phyloP scores from a whole-genome alignment of 2,113 vertebrate genomes.

The Cranoglanis bouderius region DNA sequence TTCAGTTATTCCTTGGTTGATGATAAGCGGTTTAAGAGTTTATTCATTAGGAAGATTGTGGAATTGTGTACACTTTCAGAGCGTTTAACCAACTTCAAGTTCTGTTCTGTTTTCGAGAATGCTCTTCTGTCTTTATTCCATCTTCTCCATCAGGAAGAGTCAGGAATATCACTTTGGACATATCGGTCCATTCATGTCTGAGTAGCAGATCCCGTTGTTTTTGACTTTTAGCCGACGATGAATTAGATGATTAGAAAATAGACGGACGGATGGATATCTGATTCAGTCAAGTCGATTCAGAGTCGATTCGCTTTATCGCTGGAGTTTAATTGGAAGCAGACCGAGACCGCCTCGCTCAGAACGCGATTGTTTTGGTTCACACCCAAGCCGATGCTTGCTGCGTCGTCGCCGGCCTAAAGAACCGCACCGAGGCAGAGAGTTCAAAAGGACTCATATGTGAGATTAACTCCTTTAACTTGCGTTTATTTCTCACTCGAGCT shows the following conservation, averaged over 20 bases:
- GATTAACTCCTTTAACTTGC: conserved; percentile 53
- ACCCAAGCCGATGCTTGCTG: not conserved
- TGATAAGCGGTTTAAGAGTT: not conserved
- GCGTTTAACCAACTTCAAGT: not conserved
- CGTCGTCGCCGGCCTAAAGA: not conserved
- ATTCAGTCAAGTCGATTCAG: not conserved
- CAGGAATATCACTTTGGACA: not conserved
- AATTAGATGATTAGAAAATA: no score
- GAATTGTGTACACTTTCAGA: no score
- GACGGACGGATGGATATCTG: no score
- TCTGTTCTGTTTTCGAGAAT: not conserved
- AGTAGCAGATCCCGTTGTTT: not conserved
- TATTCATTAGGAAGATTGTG: not conserved
- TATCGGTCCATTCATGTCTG: not conserved
- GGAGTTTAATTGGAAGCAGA: not conserved
- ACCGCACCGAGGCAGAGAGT: no score
- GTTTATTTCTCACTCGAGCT: conserved; percentile 71
- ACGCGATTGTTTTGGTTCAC: not conserved
- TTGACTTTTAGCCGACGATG: not conserved
- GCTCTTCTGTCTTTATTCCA: not conserved
- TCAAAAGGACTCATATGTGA: not conserved
- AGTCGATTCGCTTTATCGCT: not conserved
- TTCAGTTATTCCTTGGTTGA: not conserved
- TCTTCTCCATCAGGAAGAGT: not conserved
- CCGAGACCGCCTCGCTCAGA: not conserved